phyloP scores from a whole-genome alignment of 2,797 vertebrate genomes.

The Sciurus vulgaris region DNA sequence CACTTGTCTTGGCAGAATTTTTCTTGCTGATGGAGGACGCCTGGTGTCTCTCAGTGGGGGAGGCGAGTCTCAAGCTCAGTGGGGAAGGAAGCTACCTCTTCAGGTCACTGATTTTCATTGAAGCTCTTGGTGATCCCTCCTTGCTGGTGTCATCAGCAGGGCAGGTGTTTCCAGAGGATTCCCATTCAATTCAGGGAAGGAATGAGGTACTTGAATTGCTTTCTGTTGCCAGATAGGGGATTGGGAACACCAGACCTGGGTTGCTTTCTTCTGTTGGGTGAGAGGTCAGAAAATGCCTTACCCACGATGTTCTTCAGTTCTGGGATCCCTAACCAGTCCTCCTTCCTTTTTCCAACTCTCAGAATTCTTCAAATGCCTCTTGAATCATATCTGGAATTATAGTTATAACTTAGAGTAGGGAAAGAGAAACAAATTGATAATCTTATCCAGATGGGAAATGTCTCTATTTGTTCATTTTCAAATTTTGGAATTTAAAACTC shows the following conservation, averaged over 20 bases:
- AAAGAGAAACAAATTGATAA: neutral
- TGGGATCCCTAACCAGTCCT: neutral
- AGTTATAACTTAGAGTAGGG: neutral
- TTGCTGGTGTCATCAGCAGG: neutral
- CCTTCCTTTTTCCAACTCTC: neutral
- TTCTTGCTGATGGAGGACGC: neutral
- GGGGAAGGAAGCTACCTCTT: neutral
- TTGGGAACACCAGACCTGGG: neutral
- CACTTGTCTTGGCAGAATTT: neutral
- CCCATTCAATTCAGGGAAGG: neutral
- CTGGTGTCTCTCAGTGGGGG: neutral
- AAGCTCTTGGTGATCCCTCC: neutral
- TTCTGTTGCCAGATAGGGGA: neutral
- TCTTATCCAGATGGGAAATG: neutral
- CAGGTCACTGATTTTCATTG: neutral
- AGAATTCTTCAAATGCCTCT: neutral
- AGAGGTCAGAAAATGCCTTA: neutral
- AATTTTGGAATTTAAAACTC: constrained; percentile 1
- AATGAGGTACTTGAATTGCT: neutral
- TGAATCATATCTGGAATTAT: neutral
- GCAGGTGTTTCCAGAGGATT: neutral
- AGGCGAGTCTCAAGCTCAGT: neutral
- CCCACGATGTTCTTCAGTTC: neutral
- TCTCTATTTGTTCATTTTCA: neutral
- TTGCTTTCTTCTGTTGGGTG: neutral